Percentiles rank a stretch among this genome's conserved stretches.
Conservation (phyloP, 2,113 vertebrate genomes). For the Cettia cetti region DNA sequence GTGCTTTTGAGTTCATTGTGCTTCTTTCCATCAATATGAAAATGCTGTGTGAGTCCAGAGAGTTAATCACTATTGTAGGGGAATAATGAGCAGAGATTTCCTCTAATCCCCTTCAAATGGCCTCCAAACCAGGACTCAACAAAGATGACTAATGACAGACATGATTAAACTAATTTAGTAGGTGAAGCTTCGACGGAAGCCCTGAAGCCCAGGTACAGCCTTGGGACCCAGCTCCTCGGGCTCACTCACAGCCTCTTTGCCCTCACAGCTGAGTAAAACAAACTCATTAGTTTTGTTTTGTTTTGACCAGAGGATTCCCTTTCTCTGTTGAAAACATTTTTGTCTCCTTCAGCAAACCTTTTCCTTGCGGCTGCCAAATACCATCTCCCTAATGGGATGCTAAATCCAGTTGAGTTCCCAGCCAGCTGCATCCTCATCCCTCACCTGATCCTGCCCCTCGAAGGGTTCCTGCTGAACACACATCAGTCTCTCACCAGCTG, state of each 20-base stretch:
- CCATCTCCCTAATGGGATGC: not conserved
- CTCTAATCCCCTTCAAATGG: constrained; percentile 49
- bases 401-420: not conserved
- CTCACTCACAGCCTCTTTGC: not conserved
- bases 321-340: not conserved
- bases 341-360: not conserved
- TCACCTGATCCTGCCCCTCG: not conserved
- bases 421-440: not conserved
- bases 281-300: not conserved
- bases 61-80: not conserved
- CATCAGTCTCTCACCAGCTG: not conserved
- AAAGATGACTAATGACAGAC: constrained; percentile 19
- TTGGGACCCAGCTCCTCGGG: not conserved
- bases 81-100: not conserved
- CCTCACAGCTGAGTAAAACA: not conserved
- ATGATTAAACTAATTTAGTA: not conserved
- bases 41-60: not conserved
- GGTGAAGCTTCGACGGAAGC: not conserved
- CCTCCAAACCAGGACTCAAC: constrained; percentile 10
- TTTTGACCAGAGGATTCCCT: not conserved
- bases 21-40: not conserved
- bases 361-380: not conserved
- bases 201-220: not conserved
- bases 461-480: not conserved
- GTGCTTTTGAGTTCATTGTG: not conserved